phyloP scores from a whole-genome alignment of 2,888 invertebrate species.

The Eueremaeus valkanovi region DNA sequence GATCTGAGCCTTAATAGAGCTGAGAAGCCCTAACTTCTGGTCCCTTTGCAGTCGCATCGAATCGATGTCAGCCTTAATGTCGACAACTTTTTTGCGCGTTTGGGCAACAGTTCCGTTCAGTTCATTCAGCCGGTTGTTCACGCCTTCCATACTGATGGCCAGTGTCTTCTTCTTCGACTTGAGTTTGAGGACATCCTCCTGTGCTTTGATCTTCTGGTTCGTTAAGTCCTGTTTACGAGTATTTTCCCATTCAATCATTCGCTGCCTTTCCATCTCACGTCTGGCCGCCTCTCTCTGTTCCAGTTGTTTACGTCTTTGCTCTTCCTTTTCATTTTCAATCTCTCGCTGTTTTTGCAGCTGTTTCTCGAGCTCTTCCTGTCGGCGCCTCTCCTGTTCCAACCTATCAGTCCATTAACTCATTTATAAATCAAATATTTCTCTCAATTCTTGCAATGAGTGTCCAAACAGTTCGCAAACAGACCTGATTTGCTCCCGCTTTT shows the following conservation, averaged over 20 bases:
- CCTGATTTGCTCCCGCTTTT: constrained; percentile 45
- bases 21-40: constrained; percentile 79
- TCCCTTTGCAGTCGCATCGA: constrained; percentile 89
- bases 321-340: constrained; percentile 62
- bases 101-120: constrained; percentile 75
- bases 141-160: constrained; percentile 65
- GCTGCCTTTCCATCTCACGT: constrained; percentile 86
- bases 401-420: not conserved
- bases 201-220: constrained; percentile 76
- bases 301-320: constrained; percentile 70
- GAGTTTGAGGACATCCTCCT: constrained; percentile 73
- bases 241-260: constrained; percentile 93
- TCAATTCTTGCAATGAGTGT: too few relatives aligned
- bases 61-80: constrained; percentile 91
- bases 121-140: constrained; percentile 69
- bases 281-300: constrained; percentile 62
- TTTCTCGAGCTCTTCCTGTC: constrained; percentile 80
- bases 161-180: constrained; percentile 82
- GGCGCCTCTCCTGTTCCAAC: constrained; percentile 66
- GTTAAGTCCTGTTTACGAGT: constrained; percentile 83
- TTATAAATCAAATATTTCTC: constrained; percentile 18
- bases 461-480: not conserved
- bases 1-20: constrained; percentile 55
- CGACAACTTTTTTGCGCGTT: constrained; percentile 78
- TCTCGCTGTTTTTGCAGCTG: constrained; percentile 74